phyloP scores from a whole-genome alignment of 1,140 invertebrate genomes.

The Drosophila carrolli region DNA sequence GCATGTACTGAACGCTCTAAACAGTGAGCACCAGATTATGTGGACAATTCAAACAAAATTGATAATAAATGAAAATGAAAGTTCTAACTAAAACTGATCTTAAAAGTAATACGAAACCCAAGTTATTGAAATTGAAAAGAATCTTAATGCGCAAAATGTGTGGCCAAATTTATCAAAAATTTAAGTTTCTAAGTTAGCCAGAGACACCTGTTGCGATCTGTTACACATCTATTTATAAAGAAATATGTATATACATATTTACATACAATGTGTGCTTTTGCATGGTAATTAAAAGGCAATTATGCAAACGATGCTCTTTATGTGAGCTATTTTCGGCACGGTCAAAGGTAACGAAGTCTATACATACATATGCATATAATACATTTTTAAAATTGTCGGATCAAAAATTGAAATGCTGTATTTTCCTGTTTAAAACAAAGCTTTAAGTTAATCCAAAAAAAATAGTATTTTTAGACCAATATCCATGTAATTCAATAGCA shows the following conservation, averaged over 20 bases:
- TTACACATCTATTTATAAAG: constrained; percentile 5
- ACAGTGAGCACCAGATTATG: not conserved
- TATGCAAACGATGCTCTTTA: constrained; percentile 57
- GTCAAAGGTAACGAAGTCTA: constrained; percentile 24
- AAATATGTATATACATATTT: constrained; percentile 2
- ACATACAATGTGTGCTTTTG: not conserved
- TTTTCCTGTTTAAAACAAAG: too few species aligned
- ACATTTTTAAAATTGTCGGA: too few species aligned
- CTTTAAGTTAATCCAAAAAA: too few species aligned
- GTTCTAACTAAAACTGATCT: too few species aligned
- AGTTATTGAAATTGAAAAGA: too few species aligned
- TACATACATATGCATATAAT: too few species aligned
- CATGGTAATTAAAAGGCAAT: constrained; percentile 72
- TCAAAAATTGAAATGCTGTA: too few species aligned
- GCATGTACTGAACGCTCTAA: not conserved
- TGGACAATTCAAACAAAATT: not conserved
- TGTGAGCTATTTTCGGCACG: constrained; percentile 33
- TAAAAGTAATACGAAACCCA: too few species aligned
- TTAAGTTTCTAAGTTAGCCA: not conserved
- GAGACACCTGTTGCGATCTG: not conserved
- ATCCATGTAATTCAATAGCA: too few species aligned
- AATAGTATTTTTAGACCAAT: too few species aligned
- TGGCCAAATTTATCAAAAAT: not conserved
- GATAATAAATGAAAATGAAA: too few species aligned
- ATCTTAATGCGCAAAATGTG: too few species aligned